Conservation (phyloP, 2,113 vertebrate species). For the Hyla sarda region DNA sequence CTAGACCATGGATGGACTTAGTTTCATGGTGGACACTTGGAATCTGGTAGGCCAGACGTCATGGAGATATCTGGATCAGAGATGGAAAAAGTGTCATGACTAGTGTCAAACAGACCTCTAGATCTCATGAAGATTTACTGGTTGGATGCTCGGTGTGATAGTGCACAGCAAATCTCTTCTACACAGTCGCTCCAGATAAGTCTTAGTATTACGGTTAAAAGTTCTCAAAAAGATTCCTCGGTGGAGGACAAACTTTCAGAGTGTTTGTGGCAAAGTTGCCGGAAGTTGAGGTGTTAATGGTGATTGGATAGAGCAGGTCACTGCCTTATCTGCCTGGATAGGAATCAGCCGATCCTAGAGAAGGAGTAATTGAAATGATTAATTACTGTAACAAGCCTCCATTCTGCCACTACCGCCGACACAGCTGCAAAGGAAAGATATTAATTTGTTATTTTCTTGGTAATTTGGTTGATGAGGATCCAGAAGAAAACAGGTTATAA, state of each 20-base stretch:
- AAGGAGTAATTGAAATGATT: slow-evolving; percentile 97
- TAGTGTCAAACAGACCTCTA: background rate
- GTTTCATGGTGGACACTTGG: no score
- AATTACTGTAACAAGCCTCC: slow-evolving; percentile 95
- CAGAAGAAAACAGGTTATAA: background rate
- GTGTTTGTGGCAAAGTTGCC: no score
- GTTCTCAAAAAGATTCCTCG: no score
- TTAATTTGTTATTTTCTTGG: slow-evolving; percentile 76
- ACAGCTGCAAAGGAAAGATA: slow-evolving; percentile 87
- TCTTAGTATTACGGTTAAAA: no score
- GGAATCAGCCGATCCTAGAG: slow-evolving; percentile 94
- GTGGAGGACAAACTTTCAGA: slow-evolving; percentile 95
- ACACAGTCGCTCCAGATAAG: background rate
- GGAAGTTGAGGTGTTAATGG: slow-evolving; percentile 76
- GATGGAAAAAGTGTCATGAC: background rate
- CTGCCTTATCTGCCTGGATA: slow-evolving; percentile 87
- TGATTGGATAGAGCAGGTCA: slow-evolving; percentile 80
- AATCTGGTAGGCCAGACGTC: no score
- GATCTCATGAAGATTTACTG: background rate
- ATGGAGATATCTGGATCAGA: no score
- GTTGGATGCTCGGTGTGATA: background rate
- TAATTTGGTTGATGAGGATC: slow-evolving; percentile 64
- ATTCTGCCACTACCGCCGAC: slow-evolving; percentile 83
- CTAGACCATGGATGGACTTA: no score
- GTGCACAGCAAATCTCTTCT: background rate